phyloP scores from a whole-genome alignment of 2,797 vertebrate species.

The Pseudochirops cupreus region DNA sequence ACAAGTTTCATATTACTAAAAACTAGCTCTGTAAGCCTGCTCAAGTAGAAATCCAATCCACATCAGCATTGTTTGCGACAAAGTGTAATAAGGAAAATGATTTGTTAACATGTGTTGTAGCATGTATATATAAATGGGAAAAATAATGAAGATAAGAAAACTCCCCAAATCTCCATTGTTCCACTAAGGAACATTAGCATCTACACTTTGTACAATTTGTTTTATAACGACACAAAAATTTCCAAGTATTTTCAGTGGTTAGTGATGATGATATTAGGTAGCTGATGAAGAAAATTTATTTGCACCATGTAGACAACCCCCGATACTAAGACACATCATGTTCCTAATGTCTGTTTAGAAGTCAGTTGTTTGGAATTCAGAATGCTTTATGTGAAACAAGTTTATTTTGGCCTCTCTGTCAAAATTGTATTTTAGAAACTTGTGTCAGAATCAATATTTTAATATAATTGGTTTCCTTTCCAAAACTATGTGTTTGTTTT shows the following conservation, averaged over 20 bases:
- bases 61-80: slow-evolving; percentile 6
- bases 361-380: background rate
- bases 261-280: slow-evolving; percentile 15
- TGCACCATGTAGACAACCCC: background rate
- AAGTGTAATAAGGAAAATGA: background rate
- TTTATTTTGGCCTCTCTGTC: background rate
- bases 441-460: background rate
- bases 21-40: background rate
- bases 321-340: background rate
- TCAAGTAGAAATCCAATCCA: background rate
- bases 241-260: slow-evolving; percentile 12
- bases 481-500: background rate
- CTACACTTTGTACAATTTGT: slow-evolving; percentile 7
- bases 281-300: background rate
- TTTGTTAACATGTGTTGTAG: slow-evolving; percentile 11
- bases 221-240: background rate
- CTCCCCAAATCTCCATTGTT: background rate
- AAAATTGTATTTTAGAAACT: background rate
- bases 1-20: slow-evolving; percentile 31
- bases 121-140: background rate
- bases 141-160: slow-evolving; percentile 14
- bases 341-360: background rate
- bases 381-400: background rate
- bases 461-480: background rate
- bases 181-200: background rate